Base-by-base conservation (phyloP, 2,888 invertebrate genomes). In the Congeria kusceri region DNA sequence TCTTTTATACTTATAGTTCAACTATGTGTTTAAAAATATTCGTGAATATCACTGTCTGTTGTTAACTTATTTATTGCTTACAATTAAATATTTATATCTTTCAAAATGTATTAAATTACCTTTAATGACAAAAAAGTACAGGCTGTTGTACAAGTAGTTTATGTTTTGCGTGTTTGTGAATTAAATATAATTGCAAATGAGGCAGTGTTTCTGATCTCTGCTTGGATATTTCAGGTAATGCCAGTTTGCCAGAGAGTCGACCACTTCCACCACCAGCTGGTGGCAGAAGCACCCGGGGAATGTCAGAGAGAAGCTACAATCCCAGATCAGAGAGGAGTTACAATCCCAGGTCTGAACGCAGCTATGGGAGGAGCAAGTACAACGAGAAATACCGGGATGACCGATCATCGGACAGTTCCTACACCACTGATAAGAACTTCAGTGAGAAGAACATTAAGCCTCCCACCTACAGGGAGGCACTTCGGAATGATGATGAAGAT, bases 381-480 rank as follows among this genome's bases (percentile, higher is more conserved):
- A 63, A 71, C 11, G 70, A 67, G 3, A 59, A 63, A 15, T 47
- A 72, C 29, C 46, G 77, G 23, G 80, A 80, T 66, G 81, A 81
- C 25, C 20, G 68, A n/a, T 77, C 62, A 1, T 79, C 66, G 39
- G 84, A 67, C 32, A 39, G 49, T 53, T 79, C 67, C 32, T 39
- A 39, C 39, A 83, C 66, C 25, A 78, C 62, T 49, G 77, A 70
- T 18, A 70, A 27, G 47, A 71, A 64, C 62, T 64, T 63, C 29
- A 77, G 71, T 61, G 68, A 65, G 46, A 63, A 57, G 69, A 78
- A 72, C 62, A 77, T 73, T 29, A 68, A 62, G 32, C 83, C 83
- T 32, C 83, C 83, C 3, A 83, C 83, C n/a, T 83, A 83, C 49
- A 28, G 78, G 27, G 83, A 83, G 56, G 83, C 80, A 3, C 46